These are phyloP conservation scores for Halesus radiatus DNA, from an alignment of 1,140 invertebrate species.

Conservation along the genomic window DNA sequence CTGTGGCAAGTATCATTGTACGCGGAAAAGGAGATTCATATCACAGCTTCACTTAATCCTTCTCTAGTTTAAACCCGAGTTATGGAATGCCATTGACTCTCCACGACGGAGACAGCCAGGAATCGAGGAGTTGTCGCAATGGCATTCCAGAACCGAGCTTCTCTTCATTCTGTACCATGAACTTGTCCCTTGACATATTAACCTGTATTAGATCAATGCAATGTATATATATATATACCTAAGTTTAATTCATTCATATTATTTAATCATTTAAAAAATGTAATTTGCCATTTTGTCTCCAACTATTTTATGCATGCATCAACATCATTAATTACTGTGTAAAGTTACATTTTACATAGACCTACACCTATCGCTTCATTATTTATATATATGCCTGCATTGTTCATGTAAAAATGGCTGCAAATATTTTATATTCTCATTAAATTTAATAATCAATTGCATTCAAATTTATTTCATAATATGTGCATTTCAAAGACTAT, in stretches of 20 bases:
- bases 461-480: slow-evolving; percentile 21
- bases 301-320: slow-evolving; percentile 16
- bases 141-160: too few species aligned
- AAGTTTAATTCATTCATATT: slow-evolving; percentile 5
- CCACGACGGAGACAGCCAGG: too few species aligned
- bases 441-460: slow-evolving; percentile 18
- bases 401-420: slow-evolving; percentile 10
- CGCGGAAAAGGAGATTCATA: too few species aligned
- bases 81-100: too few species aligned
- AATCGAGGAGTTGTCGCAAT: too few species aligned
- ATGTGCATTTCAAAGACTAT: neutral
- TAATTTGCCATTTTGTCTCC: slow-evolving; percentile 15
- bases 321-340: neutral
- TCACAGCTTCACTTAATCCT: too few species aligned
- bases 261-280: slow-evolving; percentile 9
- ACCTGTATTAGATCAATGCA: slow-evolving; percentile 5
- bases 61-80: too few species aligned
- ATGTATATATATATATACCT: slow-evolving; percentile 22
- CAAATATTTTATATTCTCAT: slow-evolving; percentile 29
- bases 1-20: too few species aligned
- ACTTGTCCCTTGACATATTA: neutral
- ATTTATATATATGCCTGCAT: neutral
- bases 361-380: neutral
- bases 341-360: slow-evolving; percentile 13
- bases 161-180: neutral